Evolutionary conservation across 64 coral and sea anemone genomes (phyloP), one percentile per base, ranked within the genome.

Genomic region (Porites lutea): DNA sequence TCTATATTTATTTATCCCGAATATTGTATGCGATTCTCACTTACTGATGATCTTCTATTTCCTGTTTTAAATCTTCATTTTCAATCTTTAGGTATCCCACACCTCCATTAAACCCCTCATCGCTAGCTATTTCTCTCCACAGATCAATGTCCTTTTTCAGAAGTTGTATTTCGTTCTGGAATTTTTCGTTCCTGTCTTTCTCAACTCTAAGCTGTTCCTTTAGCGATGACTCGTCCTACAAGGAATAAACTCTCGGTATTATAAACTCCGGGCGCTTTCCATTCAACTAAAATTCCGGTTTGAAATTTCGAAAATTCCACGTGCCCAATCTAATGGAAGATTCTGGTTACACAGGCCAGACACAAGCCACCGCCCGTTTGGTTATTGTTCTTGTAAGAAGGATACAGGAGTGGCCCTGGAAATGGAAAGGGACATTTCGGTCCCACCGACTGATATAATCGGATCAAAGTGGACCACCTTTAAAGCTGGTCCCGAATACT

Each of bases 31-130:
- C 0, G 18, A 3, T 20, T 15, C 37, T 13, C 22, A 68, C 62
- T 48, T 84, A 84, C 81, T 64, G 47, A 68, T 84, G 65, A 18
- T 84, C 81, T 52, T n/a, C 14, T 69, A 84, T 68, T 47, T 84
- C 81, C 13, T 84, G 62, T 84, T 84, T 84, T 47, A 84, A 84
- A 66, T 84, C 63, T 49, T 68, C 63, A 84, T 84, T 84, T 69
- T 84, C 81, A 65, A 84, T 45, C 46, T 48, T 46, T 8, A 84
- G 45, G 81, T 51, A 68, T 9, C 75, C 75, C 1, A 48, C 15
- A 14, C 63, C 3, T 20, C 18, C 62, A 65, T 10, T 55, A 19
- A 46, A 48, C 63, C 46, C 52, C 10, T 67, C 48, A 13, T 84
- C 81, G 5, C 19, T 8, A 13, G 46, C 44, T 8, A 68, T 84